Evolutionary conservation across 2,888 invertebrate genomes (phyloP).

Genomic region (Hydraecia micacea): DNA sequence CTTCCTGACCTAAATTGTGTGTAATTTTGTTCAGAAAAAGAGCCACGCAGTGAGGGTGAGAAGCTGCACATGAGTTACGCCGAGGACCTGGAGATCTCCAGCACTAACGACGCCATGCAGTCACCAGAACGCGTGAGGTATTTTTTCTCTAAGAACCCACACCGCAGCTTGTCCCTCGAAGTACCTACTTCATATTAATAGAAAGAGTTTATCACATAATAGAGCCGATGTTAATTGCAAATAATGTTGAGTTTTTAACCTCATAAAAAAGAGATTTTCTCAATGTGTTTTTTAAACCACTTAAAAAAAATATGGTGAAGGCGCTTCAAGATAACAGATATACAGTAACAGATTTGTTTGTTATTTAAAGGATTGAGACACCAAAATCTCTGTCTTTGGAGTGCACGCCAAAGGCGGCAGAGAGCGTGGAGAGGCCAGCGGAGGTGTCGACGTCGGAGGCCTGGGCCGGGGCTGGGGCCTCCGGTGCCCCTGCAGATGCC

Average conservation of each 20-base stretch:
- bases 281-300: background rate
- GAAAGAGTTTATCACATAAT: background rate
- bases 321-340: background rate
- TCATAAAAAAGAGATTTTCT: background rate
- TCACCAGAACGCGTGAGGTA: constrained; percentile 89
- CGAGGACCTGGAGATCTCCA: constrained; percentile 88
- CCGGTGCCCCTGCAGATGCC: constrained; percentile 75
- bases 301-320: background rate
- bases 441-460: constrained; percentile 87
- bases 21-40: constrained; percentile 78
- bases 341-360: constrained; percentile 2
- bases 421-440: constrained; percentile 82
- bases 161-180: constrained; percentile 50
- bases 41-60: constrained; percentile 82
- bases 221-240: too few species aligned
- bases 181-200: background rate
- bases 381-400: constrained; percentile 87
- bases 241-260: background rate
- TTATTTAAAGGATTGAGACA: constrained; percentile 82
- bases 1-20: background rate
- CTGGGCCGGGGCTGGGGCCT: constrained; percentile 76
- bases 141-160: constrained; percentile 77
- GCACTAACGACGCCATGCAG: constrained; percentile 89
- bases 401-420: constrained; percentile 77
- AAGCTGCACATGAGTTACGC: constrained; percentile 86